Evolutionary conservation across 2,888 invertebrate species (phyloP).

Genomic region (Schizotus pectinicornis): DNA sequence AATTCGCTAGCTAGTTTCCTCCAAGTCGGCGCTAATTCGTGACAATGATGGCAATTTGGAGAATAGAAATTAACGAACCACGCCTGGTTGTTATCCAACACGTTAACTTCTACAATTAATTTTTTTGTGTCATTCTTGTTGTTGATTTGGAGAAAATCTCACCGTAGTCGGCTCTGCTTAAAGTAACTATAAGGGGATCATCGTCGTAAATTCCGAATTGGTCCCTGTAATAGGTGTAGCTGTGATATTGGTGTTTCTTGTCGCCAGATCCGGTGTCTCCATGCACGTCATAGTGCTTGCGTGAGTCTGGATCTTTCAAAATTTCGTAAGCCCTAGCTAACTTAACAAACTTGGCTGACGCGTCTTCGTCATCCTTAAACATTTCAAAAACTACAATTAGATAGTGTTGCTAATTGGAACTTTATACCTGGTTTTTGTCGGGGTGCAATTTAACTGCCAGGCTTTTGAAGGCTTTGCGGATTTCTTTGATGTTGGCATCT

Average conservation of each 20-base stretch:
- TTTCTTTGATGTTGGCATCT: constrained; percentile 71
- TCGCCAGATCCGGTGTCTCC: constrained; percentile 70
- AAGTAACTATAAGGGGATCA: constrained; percentile 79
- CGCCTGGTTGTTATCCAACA: constrained; percentile 66
- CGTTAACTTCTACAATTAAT: constrained; percentile 54
- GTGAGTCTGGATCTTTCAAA: constrained; percentile 79
- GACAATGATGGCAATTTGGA: constrained; percentile 85
- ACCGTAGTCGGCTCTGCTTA: constrained; percentile 79
- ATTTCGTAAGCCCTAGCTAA: constrained; percentile 87
- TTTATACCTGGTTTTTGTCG: constrained; percentile 67
- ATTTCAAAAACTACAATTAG: neutral
- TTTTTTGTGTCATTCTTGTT: neutral
- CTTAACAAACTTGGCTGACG: constrained; percentile 78
- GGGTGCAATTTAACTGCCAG: constrained; percentile 74
- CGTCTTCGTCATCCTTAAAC: constrained; percentile 72
- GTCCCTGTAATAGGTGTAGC: constrained; percentile 80
- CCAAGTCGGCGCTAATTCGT: constrained; percentile 83
- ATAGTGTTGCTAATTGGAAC: neutral
- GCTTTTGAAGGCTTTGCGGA: constrained; percentile 75
- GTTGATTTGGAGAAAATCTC: constrained; percentile 48
- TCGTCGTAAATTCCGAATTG: constrained; percentile 88
- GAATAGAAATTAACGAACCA: constrained; percentile 92
- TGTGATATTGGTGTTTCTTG: constrained; percentile 73
- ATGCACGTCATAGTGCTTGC: constrained; percentile 79
- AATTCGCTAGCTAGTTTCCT: constrained; percentile 76